Conservation (phyloP, 2,888 invertebrate genomes). For the Plusia festucae region DNA sequence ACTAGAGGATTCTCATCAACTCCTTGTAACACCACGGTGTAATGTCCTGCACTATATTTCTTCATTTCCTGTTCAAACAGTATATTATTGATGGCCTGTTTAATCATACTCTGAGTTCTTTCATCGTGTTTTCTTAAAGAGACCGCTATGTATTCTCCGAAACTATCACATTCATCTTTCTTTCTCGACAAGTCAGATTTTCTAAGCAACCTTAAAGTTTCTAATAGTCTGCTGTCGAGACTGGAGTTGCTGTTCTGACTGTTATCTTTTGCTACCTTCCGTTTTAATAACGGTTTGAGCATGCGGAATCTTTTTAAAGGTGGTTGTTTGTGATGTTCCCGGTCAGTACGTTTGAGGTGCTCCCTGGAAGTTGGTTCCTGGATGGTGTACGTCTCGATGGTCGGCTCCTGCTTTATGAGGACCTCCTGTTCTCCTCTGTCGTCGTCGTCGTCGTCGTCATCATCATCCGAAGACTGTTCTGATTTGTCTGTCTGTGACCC, state of each 20-base stretch:
- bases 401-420: conserved; percentile 70
- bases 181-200: conserved; percentile 70
- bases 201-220: conserved; percentile 67
- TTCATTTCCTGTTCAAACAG: conserved; percentile 86
- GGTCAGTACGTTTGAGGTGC: conserved; percentile 12
- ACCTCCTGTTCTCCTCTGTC: conserved; percentile 58
- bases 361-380: conserved; percentile 2
- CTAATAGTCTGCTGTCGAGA: conserved; percentile 67
- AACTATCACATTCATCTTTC: conserved; percentile 84
- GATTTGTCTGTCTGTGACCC: conserved; percentile 33
- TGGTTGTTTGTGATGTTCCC: conserved; percentile 20
- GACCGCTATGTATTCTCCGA: conserved; percentile 83
- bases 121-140: conserved; percentile 84
- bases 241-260: conserved; percentile 21
- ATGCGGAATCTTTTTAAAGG: conserved; percentile 38
- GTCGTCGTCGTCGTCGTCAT: conserved; percentile 52
- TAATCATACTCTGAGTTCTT: conserved; percentile 82
- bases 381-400: conserved; percentile 33
- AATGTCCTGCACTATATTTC: conserved; percentile 72
- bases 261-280: conserved; percentile 46
- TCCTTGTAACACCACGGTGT: conserved; percentile 68
- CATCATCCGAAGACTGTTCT: conserved; percentile 51
- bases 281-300: conserved; percentile 48
- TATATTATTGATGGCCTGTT: conserved; percentile 85
- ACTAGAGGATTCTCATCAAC: conserved; percentile 77